phyloP scores from a whole-genome alignment of 2,888 invertebrate species.

The Acanthosepion pharaonis region DNA sequence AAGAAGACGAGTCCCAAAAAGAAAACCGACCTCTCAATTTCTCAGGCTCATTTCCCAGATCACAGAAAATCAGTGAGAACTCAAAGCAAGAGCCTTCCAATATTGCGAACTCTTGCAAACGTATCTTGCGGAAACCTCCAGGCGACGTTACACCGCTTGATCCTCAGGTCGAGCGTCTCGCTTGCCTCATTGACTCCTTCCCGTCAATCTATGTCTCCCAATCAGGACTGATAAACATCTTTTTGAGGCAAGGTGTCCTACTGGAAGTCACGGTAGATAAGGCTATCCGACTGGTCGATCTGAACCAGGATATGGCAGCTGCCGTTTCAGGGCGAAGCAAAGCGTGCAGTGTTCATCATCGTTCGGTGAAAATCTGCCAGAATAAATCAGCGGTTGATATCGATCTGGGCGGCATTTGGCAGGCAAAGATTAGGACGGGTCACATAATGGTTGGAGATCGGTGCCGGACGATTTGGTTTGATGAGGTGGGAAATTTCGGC shows the following conservation, averaged over 20 bases:
- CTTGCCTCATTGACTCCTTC: slow-evolving; percentile 55
- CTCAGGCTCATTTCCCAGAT: background rate
- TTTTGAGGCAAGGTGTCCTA: slow-evolving; percentile 73
- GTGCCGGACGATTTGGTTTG: background rate
- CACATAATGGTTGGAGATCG: slow-evolving; percentile 64
- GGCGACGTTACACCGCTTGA: background rate
- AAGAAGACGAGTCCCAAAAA: background rate
- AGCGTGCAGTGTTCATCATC: slow-evolving; percentile 72
- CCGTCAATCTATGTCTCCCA: slow-evolving; percentile 74
- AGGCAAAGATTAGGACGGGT: slow-evolving; percentile 65
- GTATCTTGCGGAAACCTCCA: background rate
- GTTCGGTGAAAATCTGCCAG: slow-evolving; percentile 73
- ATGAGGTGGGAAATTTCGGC: background rate
- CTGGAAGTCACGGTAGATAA: slow-evolving; percentile 75
- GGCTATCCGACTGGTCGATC: slow-evolving; percentile 74
- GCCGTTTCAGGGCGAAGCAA: slow-evolving; percentile 73
- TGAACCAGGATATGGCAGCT: slow-evolving; percentile 71
- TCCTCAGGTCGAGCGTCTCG: slow-evolving; percentile 33
- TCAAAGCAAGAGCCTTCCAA: background rate
- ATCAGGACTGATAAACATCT: slow-evolving; percentile 74
- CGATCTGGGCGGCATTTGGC: slow-evolving; percentile 64
- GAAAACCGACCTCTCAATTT: background rate
- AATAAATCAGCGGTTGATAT: slow-evolving; percentile 72
- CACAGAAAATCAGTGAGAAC: background rate
- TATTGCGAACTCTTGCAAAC: background rate